Evolutionary conservation across 2,113 vertebrate genomes (phyloP).

Genomic region (Hiodon tergisus): DNA sequence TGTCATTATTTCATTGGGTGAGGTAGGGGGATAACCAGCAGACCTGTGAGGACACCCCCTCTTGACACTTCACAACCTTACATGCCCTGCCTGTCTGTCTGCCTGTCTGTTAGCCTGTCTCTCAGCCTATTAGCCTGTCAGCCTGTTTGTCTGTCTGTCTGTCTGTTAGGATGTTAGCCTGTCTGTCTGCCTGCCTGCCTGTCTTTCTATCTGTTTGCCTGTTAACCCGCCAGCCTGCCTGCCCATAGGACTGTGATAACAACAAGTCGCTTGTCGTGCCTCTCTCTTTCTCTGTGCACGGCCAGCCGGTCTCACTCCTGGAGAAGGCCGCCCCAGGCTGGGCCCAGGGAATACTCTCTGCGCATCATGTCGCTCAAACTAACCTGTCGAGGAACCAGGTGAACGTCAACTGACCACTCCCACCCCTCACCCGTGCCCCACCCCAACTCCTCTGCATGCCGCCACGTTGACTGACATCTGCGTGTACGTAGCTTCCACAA

Average conservation of each 20-base stretch:
- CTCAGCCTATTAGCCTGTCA: no score
- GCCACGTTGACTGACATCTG: background rate
- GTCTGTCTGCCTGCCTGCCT: background rate
- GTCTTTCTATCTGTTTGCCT: background rate
- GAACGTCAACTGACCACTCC: constrained; percentile 53
- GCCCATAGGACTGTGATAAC: no score
- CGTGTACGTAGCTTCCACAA: background rate
- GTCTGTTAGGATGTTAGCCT: background rate
- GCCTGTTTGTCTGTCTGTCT: constrained; percentile 8
- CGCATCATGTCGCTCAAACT: constrained; percentile 97
- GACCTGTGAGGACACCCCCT: background rate
- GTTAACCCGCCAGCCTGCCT: no score
- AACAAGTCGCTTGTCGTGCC: no score
- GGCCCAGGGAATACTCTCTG: constrained; percentile 97
- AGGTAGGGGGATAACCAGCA: no score
- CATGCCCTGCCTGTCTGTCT: no score
- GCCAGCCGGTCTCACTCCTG: constrained; percentile 89
- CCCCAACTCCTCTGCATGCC: constrained; percentile 4
- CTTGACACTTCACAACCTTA: no score
- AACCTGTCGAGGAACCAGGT: constrained; percentile 98
- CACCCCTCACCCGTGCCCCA: background rate
- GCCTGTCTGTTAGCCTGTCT: no score
- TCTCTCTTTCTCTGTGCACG: constrained; percentile 40
- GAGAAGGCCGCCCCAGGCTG: constrained; percentile 95
- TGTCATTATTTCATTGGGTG: no score